Base-by-base conservation (phyloP, 2,113 vertebrate genomes). In the Fregetta grallaria region DNA sequence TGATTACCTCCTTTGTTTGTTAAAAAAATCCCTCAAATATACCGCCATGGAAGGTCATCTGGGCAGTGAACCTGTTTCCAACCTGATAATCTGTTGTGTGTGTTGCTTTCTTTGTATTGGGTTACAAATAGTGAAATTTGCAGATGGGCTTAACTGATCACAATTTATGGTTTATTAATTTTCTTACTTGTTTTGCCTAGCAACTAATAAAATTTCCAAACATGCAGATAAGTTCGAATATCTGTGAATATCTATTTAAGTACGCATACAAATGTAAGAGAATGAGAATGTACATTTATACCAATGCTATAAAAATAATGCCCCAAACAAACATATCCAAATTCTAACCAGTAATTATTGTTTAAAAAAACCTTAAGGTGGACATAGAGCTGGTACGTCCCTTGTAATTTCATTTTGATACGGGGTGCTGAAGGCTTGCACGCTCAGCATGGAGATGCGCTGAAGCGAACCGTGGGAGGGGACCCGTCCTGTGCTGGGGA, bases 361-460 rank as follows among this genome's bases (percentile, higher is more conserved):
- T 71, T 82, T 78, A 1, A 56, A 68, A 86, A 84, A 89, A 7
- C 20, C 15, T 49, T 26, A n/a, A 61, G 18, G 18, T 56, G 18
- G 23, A 59, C n/a, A 9, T 5, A 52, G 26, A 68, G 19, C 49
- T 65, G 22, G 10, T 34, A n/a, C 2, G 1, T 63, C 42, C 32
- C 34, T 71, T 26, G 10, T 38, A 1, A 1, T 66, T 84, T 52
- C 66, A 5, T 70, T 44, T 30, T 22, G 16, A 11, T 6, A 1
- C 7, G 15, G 55, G 34, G 11, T 85, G 49, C 58, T 21, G 23
- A 40, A 76, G 58, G 62, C 21, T 58, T 45, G 47, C 18, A 3
- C 0, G 1, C 70, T 42, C 5, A 11, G 42, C 44, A 11, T 21
- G 21, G 76, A 25, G 53, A 10, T 1, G 3, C 3, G 5, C 63